Evolutionary conservation across 2,888 invertebrate genomes (phyloP).

Genomic region (Hydrotaea cyrtoneurina): DNA sequence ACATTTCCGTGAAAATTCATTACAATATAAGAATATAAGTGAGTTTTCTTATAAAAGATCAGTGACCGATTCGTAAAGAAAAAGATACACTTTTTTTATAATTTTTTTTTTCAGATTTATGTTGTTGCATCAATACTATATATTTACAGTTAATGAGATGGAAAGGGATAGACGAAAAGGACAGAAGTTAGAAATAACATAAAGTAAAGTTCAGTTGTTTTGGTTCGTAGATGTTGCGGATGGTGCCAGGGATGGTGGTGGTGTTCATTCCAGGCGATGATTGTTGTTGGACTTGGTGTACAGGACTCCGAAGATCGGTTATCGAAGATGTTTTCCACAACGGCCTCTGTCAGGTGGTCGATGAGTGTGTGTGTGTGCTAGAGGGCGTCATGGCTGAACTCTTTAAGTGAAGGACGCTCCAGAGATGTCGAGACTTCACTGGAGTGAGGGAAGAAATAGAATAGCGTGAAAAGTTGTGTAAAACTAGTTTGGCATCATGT

Average conservation of each 20-base stretch:
- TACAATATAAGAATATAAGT: slow-evolving; percentile 51
- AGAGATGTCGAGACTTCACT: background rate
- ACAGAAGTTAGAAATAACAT: background rate
- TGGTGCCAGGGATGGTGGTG: slow-evolving; percentile 68
- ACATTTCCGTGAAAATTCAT: slow-evolving; percentile 45
- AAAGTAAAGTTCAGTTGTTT: slow-evolving; percentile 20
- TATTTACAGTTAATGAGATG: slow-evolving; percentile 61
- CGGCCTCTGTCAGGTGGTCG: background rate
- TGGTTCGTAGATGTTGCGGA: slow-evolving; percentile 37
- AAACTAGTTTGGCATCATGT: slow-evolving; percentile 24
- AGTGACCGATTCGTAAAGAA: slow-evolving; percentile 1
- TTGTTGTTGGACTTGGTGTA: slow-evolving; percentile 70
- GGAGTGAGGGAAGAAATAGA: background rate
- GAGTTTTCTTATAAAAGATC: slow-evolving; percentile 59
- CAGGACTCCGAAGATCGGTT: slow-evolving; percentile 37
- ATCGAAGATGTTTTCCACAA: background rate
- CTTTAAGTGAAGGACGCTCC: background rate
- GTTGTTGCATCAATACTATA: slow-evolving; percentile 60
- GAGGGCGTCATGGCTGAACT: background rate
- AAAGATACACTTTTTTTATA: slow-evolving; percentile 39
- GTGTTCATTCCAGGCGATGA: slow-evolving; percentile 46
- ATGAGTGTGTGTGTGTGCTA: slow-evolving; percentile 16
- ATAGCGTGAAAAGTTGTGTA: background rate
- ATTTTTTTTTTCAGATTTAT: slow-evolving; percentile 55
- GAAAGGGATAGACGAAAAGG: background rate